Conservation (phyloP, 2,888 invertebrate species). For the Agonopterix subpropinquella region DNA sequence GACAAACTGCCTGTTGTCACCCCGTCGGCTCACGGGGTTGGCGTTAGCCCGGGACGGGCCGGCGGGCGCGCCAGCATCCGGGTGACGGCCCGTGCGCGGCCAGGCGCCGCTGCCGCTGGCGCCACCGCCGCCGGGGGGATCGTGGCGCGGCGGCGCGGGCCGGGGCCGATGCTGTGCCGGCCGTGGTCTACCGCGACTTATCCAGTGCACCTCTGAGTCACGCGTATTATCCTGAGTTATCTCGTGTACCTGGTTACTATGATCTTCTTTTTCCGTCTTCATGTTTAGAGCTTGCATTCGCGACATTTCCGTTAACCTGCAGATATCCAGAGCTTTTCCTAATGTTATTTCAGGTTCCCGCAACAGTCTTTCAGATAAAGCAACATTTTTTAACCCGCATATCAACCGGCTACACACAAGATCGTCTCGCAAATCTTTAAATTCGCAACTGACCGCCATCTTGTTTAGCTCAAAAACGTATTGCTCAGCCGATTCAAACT, state of each 20-base stretch:
- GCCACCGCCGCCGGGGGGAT: neutral
- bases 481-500: conserved; percentile 14
- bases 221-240: neutral
- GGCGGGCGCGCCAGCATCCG: neutral
- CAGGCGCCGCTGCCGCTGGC: neutral
- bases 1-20: neutral
- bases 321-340: conserved; percentile 13
- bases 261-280: conserved; percentile 1
- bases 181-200: neutral
- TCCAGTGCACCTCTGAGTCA: neutral
- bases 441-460: conserved; percentile 16
- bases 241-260: neutral
- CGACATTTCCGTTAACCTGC: conserved; percentile 11
- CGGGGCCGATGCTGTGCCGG: neutral
- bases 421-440: conserved; percentile 13
- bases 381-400: conserved; percentile 13
- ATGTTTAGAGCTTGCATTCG: conserved; percentile 10
- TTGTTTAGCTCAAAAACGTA: conserved; percentile 16
- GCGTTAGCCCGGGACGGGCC: neutral
- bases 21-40: neutral
- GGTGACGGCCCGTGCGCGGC: neutral
- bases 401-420: conserved; percentile 15
- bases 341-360: conserved; percentile 13
- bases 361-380: conserved; percentile 13
- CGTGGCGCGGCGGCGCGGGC: neutral